Conservation (phyloP, 92 coral and sea anemone species). For the Meandrina meandrites region DNA sequence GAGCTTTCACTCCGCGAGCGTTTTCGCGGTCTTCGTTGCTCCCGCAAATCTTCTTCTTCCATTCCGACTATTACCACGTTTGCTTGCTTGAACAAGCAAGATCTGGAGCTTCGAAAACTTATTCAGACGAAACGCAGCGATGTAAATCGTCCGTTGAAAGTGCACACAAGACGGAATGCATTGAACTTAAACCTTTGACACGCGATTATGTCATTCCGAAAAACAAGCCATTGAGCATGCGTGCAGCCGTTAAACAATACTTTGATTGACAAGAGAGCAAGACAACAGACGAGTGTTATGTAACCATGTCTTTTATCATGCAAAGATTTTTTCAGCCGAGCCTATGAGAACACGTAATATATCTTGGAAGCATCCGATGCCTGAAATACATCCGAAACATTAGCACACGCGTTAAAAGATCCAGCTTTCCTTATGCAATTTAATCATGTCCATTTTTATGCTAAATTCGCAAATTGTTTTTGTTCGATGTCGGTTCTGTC, state of each 20-base stretch:
- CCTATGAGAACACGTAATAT: conserved; percentile 31
- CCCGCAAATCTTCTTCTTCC: conserved; percentile 58
- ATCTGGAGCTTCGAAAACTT: neutral
- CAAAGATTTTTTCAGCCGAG: neutral
- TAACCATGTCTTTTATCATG: conserved; percentile 18
- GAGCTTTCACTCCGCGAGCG: conserved; percentile 65
- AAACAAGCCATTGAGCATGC: conserved; percentile 43
- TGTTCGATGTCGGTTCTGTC: neutral
- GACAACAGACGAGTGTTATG: conserved; percentile 23
- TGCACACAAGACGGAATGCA: conserved; percentile 19
- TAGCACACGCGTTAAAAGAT: neutral
- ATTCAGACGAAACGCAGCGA: conserved; percentile 12
- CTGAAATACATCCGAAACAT: neutral
- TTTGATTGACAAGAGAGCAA: conserved; percentile 19
- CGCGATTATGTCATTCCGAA: conserved; percentile 65
- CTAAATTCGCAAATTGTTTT: neutral
- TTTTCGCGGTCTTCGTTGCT: conserved; percentile 48
- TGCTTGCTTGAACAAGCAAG: neutral
- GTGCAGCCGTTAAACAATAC: neutral
- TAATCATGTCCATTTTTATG: neutral
- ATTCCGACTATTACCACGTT: conserved; percentile 28
- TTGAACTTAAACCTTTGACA: conserved; percentile 85
- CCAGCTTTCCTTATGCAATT: neutral
- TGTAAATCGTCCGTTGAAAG: conserved; percentile 18
- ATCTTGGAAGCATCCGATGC: neutral